Evolutionary conservation across 1,140 invertebrate genomes (phyloP), one percentile per base, ranked within the genome.

Genomic region (Lutraria rhynchaena): DNA sequence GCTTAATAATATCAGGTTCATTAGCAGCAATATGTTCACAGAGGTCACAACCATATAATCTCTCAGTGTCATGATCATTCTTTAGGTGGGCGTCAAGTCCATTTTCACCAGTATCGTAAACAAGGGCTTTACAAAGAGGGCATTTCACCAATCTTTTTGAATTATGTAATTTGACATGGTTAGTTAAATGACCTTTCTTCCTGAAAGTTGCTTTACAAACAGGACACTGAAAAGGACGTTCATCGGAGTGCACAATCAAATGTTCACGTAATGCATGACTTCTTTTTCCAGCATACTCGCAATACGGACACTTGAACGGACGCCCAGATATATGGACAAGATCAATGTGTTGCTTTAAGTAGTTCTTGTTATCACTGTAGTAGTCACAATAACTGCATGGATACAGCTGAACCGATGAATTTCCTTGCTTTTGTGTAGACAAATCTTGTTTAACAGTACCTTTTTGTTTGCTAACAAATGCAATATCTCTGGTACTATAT

Each of bases 201-300:
- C 90, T 83, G 70, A 92, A 92, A 1, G 89, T 90, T 24, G 91
- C 91, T 85, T 91, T 91, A 81, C 91, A 92, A 57, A 89, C 86
- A 17, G 41, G 74, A 85, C 91, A 92, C 22, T 87, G 86, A 82
- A 83, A 91, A 9, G 91, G 91, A n/a, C 90, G 65, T 29, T 91
- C 88, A 27, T 88, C 88, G 15, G 90, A 90, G 75, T 92, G 91
- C 11, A 92, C 90, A 22, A 92, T 86, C 41, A 92, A 55, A 65
- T 92, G 91, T 77, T 92, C 91, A 29, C 90, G 86, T 24, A 92
- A 58, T 5, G 90, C 88, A 63, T 91, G 90, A 55, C 90, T 90
- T 0, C 91, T 86, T 78, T 92, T 92, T 7, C 91, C 91, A 53
- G 91, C 91, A 83, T 92, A 92, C 78, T 92, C 90, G 83, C 91